These are phyloP conservation scores for Dysmachus trigonus DNA, from an alignment of 2,888 invertebrate species.

Conservation along the genomic window DNA sequence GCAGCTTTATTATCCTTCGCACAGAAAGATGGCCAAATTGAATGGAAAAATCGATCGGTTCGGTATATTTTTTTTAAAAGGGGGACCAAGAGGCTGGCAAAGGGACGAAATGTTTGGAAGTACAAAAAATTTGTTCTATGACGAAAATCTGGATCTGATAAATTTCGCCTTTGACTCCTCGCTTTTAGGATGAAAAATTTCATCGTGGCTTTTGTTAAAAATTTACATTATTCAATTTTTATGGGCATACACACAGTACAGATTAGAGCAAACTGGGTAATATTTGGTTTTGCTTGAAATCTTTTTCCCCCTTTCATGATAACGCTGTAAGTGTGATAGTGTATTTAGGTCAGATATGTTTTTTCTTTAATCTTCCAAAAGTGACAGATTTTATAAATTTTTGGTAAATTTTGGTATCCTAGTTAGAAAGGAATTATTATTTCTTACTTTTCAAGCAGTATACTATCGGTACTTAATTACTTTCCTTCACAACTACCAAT, in stretches of 20 bases:
- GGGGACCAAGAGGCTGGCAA: background rate
- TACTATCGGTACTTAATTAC: too few relatives aligned
- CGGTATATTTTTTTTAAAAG: background rate
- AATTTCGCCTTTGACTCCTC: background rate
- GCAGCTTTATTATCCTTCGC: conserved; percentile 15
- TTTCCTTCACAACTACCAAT: too few relatives aligned
- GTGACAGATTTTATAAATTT: background rate
- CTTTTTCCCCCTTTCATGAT: background rate
- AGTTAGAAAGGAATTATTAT: too few relatives aligned
- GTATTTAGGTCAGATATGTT: background rate
- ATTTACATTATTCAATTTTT: background rate
- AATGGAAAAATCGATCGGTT: conserved; percentile 1
- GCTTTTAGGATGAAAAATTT: background rate
- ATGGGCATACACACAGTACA: background rate
- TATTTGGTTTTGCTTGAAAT: background rate
- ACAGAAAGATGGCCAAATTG: background rate
- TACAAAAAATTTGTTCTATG: background rate
- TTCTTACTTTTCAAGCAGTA: too few relatives aligned
- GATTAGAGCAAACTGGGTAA: background rate
- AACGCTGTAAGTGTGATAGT: background rate
- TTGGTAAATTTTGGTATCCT: background rate
- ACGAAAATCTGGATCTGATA: background rate
- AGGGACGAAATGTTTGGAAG: too few relatives aligned
- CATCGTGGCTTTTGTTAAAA: background rate
- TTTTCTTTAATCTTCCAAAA: background rate